Evolutionary conservation across 2,113 vertebrate genomes (phyloP).

Genomic region (Arenaria interpres): DNA sequence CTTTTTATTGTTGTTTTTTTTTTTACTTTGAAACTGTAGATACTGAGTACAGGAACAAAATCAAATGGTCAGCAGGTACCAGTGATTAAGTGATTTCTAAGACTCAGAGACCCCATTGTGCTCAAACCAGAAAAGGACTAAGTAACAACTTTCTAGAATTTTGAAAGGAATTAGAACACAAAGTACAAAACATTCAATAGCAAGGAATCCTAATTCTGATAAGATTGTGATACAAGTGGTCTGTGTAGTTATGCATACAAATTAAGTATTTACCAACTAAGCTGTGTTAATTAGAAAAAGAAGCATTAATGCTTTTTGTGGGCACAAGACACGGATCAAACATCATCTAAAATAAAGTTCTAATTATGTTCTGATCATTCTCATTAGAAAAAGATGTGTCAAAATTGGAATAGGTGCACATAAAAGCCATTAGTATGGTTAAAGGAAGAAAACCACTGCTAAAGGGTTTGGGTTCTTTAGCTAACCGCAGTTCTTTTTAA

Average conservation of each 20-base stretch:
- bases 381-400: not conserved
- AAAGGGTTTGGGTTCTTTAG: not conserved
- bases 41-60: not conserved
- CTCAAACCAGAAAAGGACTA: not conserved
- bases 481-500: not conserved
- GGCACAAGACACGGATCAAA: not conserved
- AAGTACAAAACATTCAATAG: not conserved
- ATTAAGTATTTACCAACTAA: not conserved
- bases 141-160: not conserved
- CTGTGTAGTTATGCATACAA: not conserved
- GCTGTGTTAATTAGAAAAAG: not conserved
- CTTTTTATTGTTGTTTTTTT: not conserved
- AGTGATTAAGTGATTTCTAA: not conserved
- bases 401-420: not conserved
- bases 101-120: not conserved
- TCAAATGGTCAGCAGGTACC: not conserved
- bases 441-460: not conserved
- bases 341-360: not conserved
- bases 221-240: not conserved
- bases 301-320: not conserved
- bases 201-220: not conserved
- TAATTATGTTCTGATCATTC: not conserved
- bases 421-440: not conserved
- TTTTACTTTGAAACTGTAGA: not conserved
- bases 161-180: not conserved